A percentile compares a stretch with the other conserved stretches of the same genome.
These are phyloP conservation scores for Catocala nupta DNA, from an alignment of 2,888 invertebrate genomes.

Conservation along the genomic window DNA sequence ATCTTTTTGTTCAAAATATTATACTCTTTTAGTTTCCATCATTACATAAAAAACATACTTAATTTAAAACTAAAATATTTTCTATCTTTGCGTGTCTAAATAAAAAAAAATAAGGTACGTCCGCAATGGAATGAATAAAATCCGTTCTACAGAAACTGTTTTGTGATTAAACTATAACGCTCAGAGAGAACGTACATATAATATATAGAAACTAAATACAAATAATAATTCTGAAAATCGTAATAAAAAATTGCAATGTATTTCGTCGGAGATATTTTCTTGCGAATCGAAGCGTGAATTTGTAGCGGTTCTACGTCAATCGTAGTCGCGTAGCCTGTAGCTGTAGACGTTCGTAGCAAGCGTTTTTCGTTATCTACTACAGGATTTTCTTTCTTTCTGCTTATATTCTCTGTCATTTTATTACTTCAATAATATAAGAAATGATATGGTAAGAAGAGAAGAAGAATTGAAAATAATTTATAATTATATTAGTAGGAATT, in stretches of 20 bases:
- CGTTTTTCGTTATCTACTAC: slow-evolving; percentile 29
- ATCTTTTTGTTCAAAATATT: too few species aligned
- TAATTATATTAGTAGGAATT: too few species aligned
- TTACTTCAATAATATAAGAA: too few species aligned
- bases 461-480: too few species aligned
- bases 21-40: too few species aligned
- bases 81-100: not conserved
- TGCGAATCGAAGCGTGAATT: slow-evolving; percentile 38
- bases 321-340: slow-evolving; percentile 37
- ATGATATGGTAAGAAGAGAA: too few species aligned
- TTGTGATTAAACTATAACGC: slow-evolving; percentile 34
- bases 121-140: slow-evolving; percentile 30
- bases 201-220: slow-evolving; percentile 22
- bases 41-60: too few species aligned
- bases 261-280: slow-evolving; percentile 32
- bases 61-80: slow-evolving; percentile 5
- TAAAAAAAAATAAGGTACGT: slow-evolving; percentile 1
- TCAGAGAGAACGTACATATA: slow-evolving; percentile 17
- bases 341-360: slow-evolving; percentile 36
- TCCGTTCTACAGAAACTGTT: slow-evolving; percentile 28
- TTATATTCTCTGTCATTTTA: too few species aligned
- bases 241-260: slow-evolving; percentile 25
- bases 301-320: slow-evolving; percentile 17
- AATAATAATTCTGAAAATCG: slow-evolving; percentile 25
- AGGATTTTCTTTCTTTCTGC: slow-evolving; percentile 18